A percentile compares a stretch with the other conserved stretches of the same genome.
Evolutionary conservation across 2,888 invertebrate genomes (phyloP).

Genomic region (Alcis repandata): DNA sequence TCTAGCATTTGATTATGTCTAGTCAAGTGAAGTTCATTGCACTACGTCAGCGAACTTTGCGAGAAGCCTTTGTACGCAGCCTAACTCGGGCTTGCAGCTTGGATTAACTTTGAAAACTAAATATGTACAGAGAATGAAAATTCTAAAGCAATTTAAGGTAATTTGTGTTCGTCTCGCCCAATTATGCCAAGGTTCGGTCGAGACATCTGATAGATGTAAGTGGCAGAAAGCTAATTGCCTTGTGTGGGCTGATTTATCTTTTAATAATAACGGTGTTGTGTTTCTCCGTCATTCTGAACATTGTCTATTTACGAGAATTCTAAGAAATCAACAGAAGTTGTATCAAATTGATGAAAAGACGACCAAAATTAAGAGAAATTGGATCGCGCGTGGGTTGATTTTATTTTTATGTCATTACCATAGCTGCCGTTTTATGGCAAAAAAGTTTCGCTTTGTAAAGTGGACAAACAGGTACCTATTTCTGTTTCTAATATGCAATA

Average conservation of each 20-base stretch:
- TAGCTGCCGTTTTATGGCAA: no score
- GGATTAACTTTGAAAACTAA: slow-evolving; percentile 2
- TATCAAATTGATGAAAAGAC: background rate
- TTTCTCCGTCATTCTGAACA: background rate
- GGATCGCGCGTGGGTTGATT: no score
- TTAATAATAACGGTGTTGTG: background rate
- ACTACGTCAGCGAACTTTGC: slow-evolving; percentile 16
- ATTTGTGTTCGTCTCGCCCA: background rate
- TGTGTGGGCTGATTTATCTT: background rate
- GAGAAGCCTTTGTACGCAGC: slow-evolving; percentile 5
- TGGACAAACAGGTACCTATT: background rate
- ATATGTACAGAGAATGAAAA: background rate
- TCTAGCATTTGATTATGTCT: slow-evolving; percentile 4
- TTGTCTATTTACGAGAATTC: background rate
- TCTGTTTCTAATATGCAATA: slow-evolving; percentile 7
- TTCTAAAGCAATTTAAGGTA: background rate
- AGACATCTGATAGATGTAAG: background rate
- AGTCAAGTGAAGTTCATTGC: slow-evolving; percentile 14
- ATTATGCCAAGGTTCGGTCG: background rate
- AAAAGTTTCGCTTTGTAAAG: no score
- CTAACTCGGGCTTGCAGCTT: slow-evolving; percentile 1
- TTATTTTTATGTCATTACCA: no score
- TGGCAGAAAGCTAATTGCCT: slow-evolving; percentile 1
- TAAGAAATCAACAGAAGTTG: background rate
- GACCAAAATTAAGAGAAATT: no score